phyloP scores from a whole-genome alignment of 2,113 vertebrate genomes.

The Dicentrarchus labrax region DNA sequence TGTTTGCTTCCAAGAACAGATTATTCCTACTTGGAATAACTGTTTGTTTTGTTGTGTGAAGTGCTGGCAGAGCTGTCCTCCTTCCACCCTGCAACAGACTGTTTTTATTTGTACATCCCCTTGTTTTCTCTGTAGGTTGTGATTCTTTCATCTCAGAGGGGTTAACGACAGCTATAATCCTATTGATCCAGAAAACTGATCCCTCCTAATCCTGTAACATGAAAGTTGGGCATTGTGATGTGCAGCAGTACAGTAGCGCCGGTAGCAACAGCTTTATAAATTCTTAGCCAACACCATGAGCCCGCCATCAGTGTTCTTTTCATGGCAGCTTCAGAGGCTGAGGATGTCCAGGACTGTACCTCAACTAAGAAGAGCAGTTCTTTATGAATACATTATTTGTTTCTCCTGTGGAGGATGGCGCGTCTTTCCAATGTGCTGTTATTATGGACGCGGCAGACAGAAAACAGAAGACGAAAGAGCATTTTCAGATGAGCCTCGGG shows the following conservation, averaged over 20 bases:
- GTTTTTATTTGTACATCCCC: neutral
- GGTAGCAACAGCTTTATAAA: slow-evolving; percentile 35
- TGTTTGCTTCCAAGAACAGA: slow-evolving; percentile 45
- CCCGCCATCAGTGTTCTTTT: slow-evolving; percentile 6
- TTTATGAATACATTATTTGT: slow-evolving; percentile 53
- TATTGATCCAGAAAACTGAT: slow-evolving; percentile 69
- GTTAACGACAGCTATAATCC: slow-evolving; percentile 68
- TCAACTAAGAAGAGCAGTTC: slow-evolving; percentile 5
- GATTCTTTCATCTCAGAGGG: slow-evolving; percentile 37
- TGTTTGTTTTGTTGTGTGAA: slow-evolving; percentile 38
- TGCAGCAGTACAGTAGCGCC: neutral
- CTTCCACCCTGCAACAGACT: neutral
- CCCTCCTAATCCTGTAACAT: slow-evolving; percentile 65
- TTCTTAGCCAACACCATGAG: neutral
- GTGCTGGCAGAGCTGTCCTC: slow-evolving; percentile 8
- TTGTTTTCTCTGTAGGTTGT: slow-evolving; percentile 27
- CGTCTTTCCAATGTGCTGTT: slow-evolving; percentile 8
- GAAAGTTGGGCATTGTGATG: slow-evolving; percentile 53
- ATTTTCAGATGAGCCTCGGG: slow-evolving; percentile 60
- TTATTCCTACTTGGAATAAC: slow-evolving; percentile 48
- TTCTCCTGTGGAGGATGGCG: slow-evolving; percentile 23
- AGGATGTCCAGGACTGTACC: neutral
- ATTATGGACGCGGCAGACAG: slow-evolving; percentile 51
- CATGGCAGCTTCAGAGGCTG: slow-evolving; percentile 20
- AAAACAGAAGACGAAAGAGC: slow-evolving; percentile 53